A percentile compares a stretch with the other conserved stretches of the same genome.
Conservation (phyloP, 2,797 vertebrate species). For the Neosalanx taihuensis region DNA sequence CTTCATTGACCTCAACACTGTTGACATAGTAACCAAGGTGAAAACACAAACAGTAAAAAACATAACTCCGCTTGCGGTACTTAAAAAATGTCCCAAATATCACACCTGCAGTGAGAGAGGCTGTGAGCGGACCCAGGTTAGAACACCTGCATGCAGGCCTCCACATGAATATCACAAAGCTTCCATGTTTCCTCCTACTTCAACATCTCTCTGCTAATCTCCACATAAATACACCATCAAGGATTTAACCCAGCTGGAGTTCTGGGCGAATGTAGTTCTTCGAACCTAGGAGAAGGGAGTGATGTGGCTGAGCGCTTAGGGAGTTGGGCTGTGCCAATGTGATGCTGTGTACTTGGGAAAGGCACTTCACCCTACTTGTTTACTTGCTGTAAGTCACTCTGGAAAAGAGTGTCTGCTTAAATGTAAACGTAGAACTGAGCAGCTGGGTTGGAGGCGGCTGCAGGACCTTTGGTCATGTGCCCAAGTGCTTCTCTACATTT, state of each 20-base stretch:
- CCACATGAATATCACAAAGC: neutral
- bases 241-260: neutral
- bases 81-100: neutral
- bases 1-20: neutral
- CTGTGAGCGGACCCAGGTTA: neutral
- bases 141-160: too few relatives aligned
- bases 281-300: neutral
- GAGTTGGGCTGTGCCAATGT: too few relatives aligned
- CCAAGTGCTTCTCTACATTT: neutral
- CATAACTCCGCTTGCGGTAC: neutral
- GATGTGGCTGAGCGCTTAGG: too few relatives aligned
- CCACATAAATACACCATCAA: neutral
- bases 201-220: neutral
- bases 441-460: neutral
- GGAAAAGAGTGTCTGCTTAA: too few relatives aligned
- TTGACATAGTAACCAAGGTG: conserved; percentile 11
- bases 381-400: too few relatives aligned
- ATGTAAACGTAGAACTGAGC: too few relatives aligned
- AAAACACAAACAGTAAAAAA: conserved; percentile 6
- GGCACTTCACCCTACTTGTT: too few relatives aligned
- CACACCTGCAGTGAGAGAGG: too few relatives aligned
- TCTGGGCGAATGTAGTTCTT: neutral
- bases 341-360: too few relatives aligned
- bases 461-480: neutral
- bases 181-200: neutral